phyloP scores from a whole-genome alignment of 1,140 invertebrate genomes.

The Caerostris darwini region DNA sequence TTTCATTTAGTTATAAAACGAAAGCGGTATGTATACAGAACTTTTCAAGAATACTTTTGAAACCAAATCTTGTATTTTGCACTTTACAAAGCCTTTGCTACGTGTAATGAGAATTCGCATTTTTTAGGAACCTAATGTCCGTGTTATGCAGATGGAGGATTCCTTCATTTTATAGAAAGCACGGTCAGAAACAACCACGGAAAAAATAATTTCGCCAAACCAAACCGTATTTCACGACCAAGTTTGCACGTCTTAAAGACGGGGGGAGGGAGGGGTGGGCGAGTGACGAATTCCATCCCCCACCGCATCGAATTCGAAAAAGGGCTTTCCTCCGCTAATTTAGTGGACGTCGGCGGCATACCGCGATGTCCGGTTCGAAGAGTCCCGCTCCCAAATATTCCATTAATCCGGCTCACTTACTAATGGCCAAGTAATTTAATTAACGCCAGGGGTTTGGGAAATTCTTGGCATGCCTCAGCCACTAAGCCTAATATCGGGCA shows the following conservation, averaged over 20 bases:
- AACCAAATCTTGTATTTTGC: no score
- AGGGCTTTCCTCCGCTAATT: constrained; percentile 60
- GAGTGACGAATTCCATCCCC: constrained; percentile 23
- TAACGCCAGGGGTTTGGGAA: constrained; percentile 75
- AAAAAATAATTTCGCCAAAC: background rate
- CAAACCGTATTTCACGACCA: background rate
- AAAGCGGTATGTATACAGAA: no score
- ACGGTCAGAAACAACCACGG: no score
- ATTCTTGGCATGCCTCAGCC: constrained; percentile 77
- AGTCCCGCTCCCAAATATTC: constrained; percentile 41
- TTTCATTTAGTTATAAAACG: no score
- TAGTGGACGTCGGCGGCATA: constrained; percentile 70
- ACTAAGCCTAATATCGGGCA: constrained; percentile 77
- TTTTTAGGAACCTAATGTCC: no score
- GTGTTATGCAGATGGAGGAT: no score
- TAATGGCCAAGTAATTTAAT: constrained; percentile 78
- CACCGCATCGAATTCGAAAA: constrained; percentile 37
- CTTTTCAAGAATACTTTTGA: no score
- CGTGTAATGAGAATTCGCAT: no score
- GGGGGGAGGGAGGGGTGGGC: background rate
- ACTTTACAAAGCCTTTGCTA: no score
- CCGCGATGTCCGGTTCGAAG: constrained; percentile 68
- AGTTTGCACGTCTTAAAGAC: background rate
- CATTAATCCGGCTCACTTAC: constrained; percentile 70
- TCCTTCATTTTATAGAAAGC: no score